Base-by-base conservation (phyloP, 2,797 vertebrate species). In the Botia kubotai region DNA sequence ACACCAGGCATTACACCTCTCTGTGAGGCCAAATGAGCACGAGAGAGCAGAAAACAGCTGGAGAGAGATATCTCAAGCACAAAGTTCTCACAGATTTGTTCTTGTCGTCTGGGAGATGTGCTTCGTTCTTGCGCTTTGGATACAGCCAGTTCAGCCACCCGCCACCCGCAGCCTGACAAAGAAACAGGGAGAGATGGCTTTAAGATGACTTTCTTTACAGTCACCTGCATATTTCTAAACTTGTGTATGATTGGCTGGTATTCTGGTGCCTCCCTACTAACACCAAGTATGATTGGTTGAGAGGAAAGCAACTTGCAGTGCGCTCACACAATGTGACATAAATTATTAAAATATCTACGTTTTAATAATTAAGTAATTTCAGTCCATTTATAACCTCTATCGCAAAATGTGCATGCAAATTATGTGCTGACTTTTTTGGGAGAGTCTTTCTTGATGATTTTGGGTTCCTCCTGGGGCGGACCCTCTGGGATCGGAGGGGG, bases 41-140 rank as follows among this genome's bases (percentile, higher is more conserved):
- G 33, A 5, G 12, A 23, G 43, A 50, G 21, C 48, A 11, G 14
- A 6, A 19, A 3, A 12, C 55, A 33, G 4, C 0, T 21, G 63
- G 26, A 36, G 48, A 36, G 48, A 48, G 62, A 33, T 33, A 3
- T 33, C 4, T 33, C 33, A 33, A 3, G 33, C 50, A 55, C 21
- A n/a, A 73, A 29, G 4, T 11, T 10, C 14, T 10, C 92, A 99
- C 98, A 70, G 97, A 96, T 90, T 97, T 97, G 87, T 98, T 96
- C 88, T 96, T 97, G 90, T 99, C 98, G 48, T 97, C 97, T 1
- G 98, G 98, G 75, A 99, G 87, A 84, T 98, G 95, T 84, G 95
- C 97, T 88, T 98, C 97, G 13, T 94, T 97, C 90, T 94, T 96
- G 19, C 90, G 93, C 86, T 94, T 98, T 74, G 95, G 89, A 70